These are phyloP conservation scores for Drosophila azteca DNA, from an alignment of 1,140 invertebrate genomes.

Conservation along the genomic window DNA sequence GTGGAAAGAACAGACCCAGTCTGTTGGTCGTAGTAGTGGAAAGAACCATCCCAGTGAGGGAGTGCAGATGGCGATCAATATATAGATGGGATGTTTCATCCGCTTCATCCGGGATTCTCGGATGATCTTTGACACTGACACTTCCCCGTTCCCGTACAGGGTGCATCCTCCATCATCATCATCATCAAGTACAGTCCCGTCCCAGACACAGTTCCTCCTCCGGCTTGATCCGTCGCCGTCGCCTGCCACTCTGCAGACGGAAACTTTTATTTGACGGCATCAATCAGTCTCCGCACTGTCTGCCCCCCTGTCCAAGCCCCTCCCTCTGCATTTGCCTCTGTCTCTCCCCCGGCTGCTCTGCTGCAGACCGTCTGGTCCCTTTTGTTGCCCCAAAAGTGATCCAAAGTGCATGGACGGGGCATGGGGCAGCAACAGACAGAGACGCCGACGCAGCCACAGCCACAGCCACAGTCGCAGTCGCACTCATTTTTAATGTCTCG, in stretches of 20 bases:
- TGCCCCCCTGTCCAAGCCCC: background rate
- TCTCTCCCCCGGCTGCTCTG: too few relatives aligned
- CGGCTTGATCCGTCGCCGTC: constrained; percentile 24
- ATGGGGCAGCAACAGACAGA: constrained; percentile 19
- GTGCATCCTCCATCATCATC: background rate
- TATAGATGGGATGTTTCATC: too few relatives aligned
- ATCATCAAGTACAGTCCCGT: constrained; percentile 34
- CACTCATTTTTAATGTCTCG: constrained; percentile 78
- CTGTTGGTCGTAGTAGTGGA: too few relatives aligned
- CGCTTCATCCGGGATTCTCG: too few relatives aligned
- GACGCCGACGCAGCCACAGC: constrained; percentile 41
- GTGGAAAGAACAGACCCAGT: too few relatives aligned
- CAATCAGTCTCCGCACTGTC: constrained; percentile 63
- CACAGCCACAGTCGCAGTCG: constrained; percentile 58
- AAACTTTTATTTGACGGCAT: constrained; percentile 78
- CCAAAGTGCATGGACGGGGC: constrained; percentile 65
- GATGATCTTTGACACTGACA: too few relatives aligned
- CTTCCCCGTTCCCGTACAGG: too few relatives aligned
- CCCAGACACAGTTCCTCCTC: constrained; percentile 12
- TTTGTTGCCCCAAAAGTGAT: constrained; percentile 73
- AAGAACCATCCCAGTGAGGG: too few relatives aligned
- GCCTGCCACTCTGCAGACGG: constrained; percentile 52
- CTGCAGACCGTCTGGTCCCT: constrained; percentile 41
- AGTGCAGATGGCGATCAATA: too few relatives aligned
- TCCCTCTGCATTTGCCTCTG: background rate